Base-by-base conservation (phyloP, 2,797 vertebrate species). In the Sibirionetta formosa region DNA sequence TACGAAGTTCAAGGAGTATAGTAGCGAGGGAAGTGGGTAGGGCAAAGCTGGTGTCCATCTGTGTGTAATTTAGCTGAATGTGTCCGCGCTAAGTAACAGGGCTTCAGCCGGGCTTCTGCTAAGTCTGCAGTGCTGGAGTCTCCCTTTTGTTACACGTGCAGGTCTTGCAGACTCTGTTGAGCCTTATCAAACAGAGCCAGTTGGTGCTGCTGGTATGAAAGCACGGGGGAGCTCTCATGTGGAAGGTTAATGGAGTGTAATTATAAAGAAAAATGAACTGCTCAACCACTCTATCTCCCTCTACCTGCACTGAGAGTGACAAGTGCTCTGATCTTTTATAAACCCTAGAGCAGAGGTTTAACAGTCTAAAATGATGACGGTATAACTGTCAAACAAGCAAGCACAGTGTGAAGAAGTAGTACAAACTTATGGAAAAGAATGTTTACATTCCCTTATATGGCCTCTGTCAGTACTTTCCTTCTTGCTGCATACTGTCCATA, bases 201-300 rank as follows among this genome's bases (percentile, higher is more conserved):
- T 98, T 96, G 98, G 97, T 98, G 97, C 97, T 98, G 95, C 97
- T 96, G 97, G 90, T 98, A 18, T 86, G 96, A 98, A 98, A 97
- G 96, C 97, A 90, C 97, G 96, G 97, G 97, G 97, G 96, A 98
- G 96, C 98, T 97, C 97, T 98, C 97, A 82, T 97, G 97, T 93
- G 96, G 97, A 98, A 98, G 98, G 98, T 98, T 98, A 98, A 98
- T 98, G 98, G 98, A 97, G 97, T 98, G 95, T 98, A 98, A 98
- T 98, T 98, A 98, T 97, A 98, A 98, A 98, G 98, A 98, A 98
- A 98, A 98, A 98, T 98, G 97, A 98, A 98, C 98, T 97, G 95
- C 94, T 97, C 94, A 94, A 53, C 94, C 97, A 95, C 97, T 98
- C 96, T 97, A 81, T 98, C 97, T 97, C 94, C 86, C 94, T 97